Base-by-base conservation (phyloP, 1,140 invertebrate species). In the Drosophila yakuba region DNA sequence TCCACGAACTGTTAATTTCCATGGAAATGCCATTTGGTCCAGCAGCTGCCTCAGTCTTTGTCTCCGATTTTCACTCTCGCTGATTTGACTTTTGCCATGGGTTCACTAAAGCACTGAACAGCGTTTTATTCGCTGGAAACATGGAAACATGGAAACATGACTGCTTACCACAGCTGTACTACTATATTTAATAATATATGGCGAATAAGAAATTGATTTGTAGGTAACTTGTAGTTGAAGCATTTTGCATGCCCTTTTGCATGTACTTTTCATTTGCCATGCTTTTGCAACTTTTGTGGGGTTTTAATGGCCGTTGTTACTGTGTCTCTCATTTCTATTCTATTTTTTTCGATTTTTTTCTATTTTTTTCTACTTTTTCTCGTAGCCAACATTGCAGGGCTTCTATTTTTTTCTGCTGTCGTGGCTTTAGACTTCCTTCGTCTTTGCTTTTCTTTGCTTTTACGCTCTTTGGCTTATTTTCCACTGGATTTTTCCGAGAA, bases 1-100 rank as follows among this genome's bases (percentile, higher is more conserved):
- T 85, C 68, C 47, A 82, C 78, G 82, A 88, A 78, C 83, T 82
- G 83, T 79, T 86, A 86, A 86, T 79, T 88, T 79, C 54, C 56
- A 62, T 71, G 67, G 68, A 86, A 86, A 78, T 74, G 59, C 41
- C 56, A 67, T 85, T 71, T 50, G 28, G 23, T 59, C 17, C 60
- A 41, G 54, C 61, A 32, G 54, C 35, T 38, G 39, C 59, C 62
- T 52, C 51, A 55, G 44, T 56, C 64, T 50, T 55, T 60, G 54
- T 41, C 44, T 51, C 17, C 43, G 58, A 58, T 43, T 55, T 55
- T 35, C 57, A 58, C 51, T 55, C 47, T 44, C 39, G 20, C 54
- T 56, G 45, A 35, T 56, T 56, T 73, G 52, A 20, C 47, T 68
- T 17, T 23, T 43, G 64, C 12, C 56, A 12, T 36, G 51, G 47